Base-by-base conservation (phyloP, 2,113 vertebrate species). In the Psammodynastes pulverulentus region DNA sequence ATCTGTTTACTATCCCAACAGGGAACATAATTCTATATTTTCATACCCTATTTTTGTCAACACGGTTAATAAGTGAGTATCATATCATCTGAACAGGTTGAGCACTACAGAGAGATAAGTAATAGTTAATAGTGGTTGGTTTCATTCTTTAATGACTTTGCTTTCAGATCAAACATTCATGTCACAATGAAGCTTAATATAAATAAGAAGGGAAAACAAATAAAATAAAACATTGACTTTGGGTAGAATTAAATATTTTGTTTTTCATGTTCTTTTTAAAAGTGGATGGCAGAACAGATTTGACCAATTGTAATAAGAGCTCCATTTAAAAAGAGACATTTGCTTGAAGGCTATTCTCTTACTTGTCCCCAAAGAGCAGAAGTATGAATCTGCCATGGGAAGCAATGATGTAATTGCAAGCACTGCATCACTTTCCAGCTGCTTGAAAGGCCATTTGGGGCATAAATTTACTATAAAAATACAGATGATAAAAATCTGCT, bases 381-480 rank as follows among this genome's bases (percentile, higher is more conserved):
- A 51, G 93, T 0, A 96, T 95, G 96, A 95, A 95, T 95, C 95
- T 97, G 96, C 96, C 94, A 94, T 90, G 96, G 96, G 95, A 96
- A 93, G 96, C 96, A 92, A 54, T 94, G 96, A 97, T 97, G 97
- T 96, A 97, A 97, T 96, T 93, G 91, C 94, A 96, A 96, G 94
- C 97, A 96, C 95, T 96, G 96, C 96, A 97, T 96, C 96, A 95
- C 96, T 97, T 97, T 95, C 96, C 95, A 96, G 96, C 94, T 96
- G 97, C 96, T 7, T 45, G 91, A 96, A 96, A 97, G 96, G 96
- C 96, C 96, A 96, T 97, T 97, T 97, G 97, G 95, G 96, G 96
- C 94, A 96, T 94, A 97, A 98, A 98, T 98, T 97, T 98, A 97
- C 96, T 96, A 97, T 97, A 97, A 97, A 95, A 97, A 96, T 96